Base-by-base conservation (phyloP, 2,888 invertebrate species). In the Caenorhabditis sp. region DNA sequence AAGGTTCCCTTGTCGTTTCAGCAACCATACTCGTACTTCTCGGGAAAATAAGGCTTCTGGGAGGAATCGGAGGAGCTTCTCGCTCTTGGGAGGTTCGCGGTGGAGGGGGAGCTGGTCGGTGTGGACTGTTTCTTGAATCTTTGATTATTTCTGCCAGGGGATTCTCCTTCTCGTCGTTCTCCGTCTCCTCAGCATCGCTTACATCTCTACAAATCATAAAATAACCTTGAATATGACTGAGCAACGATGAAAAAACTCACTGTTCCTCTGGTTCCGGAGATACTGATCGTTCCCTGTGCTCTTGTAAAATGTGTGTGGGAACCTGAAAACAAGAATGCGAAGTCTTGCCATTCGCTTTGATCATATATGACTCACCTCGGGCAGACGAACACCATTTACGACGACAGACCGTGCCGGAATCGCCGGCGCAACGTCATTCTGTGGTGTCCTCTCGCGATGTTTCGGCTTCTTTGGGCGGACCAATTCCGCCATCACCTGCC, bases 181-280 rank as follows among this genome's bases (percentile, higher is more conserved):
- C 53, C 11, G 35, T 18, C 22, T 69, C 74, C 15, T 65, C 67
- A 6, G 53, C 28, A 40, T 78, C 77, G 18, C 64, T 82, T 2
- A 82, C 28, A 6, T 56, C 15, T 44, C 77, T 82, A 44, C 32
- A 71, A 71, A 32, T 4, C 9, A 32, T 4, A 8, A 9, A 35
- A 20, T 1, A 9, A n/a, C n/a, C n/a, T 15, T 47, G 11, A 24
- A 32, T 13, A 11, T 5, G 11, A n/a, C 4, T 13, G 32, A 40
- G 18, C 37, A 6, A n/a, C n/a, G n/a, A n/a, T n/a, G n/a, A n/a
- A n/a, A 51, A 4, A 15, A 50, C 71, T 62, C 24, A 81, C 81
- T 70, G 76, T 35, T 82, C 82, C 64, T 82, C 82, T n/a, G 82
- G 82, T 44, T 82, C 82, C 13, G 82, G 82, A 13, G 74, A 74